A percentile compares a stretch with the other conserved stretches of the same genome.
phyloP scores from a whole-genome alignment of 2,888 invertebrate genomes.

The Synergus itoensis region DNA sequence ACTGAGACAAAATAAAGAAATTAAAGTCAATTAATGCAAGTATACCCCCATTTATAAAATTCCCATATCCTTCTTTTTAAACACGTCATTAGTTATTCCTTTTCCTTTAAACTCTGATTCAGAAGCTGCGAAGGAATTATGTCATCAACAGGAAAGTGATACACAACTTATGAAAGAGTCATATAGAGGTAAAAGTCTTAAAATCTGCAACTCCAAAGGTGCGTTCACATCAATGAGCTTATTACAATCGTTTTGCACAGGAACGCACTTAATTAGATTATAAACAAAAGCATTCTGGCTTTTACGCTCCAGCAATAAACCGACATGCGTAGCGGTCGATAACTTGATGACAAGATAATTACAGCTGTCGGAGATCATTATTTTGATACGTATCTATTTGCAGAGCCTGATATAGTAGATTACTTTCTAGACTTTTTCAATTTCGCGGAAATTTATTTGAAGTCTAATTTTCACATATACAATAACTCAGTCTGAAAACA shows the following conservation, averaged over 20 bases:
- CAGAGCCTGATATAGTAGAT: conserved; percentile 5
- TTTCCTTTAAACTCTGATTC: background rate
- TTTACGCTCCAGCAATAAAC: conserved; percentile 19
- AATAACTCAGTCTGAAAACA: conserved; percentile 1
- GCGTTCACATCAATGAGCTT: background rate
- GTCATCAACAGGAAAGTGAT: background rate
- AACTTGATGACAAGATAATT: conserved; percentile 36
- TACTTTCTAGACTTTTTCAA: conserved; percentile 10
- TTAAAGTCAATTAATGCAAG: background rate
- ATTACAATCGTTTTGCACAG: background rate
- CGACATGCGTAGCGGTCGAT: conserved; percentile 1
- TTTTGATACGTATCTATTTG: conserved; percentile 30
- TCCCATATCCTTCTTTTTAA: background rate
- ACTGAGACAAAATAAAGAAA: background rate
- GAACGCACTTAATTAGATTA: conserved; percentile 11
- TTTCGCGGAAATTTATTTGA: conserved; percentile 19
- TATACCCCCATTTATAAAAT: background rate
- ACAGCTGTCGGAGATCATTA: conserved; percentile 4
- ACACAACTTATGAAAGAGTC: background rate
- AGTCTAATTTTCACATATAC: background rate
- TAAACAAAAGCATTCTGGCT: conserved; percentile 17
- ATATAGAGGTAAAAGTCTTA: too few relatives aligned
- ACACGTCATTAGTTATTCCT: background rate
- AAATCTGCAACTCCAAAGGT: background rate
- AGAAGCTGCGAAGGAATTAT: background rate